A percentile compares a stretch with the other conserved stretches of the same genome.
These are phyloP conservation scores for Drosophila mayaguana DNA, from an alignment of 2,888 invertebrate species.

Conservation along the genomic window DNA sequence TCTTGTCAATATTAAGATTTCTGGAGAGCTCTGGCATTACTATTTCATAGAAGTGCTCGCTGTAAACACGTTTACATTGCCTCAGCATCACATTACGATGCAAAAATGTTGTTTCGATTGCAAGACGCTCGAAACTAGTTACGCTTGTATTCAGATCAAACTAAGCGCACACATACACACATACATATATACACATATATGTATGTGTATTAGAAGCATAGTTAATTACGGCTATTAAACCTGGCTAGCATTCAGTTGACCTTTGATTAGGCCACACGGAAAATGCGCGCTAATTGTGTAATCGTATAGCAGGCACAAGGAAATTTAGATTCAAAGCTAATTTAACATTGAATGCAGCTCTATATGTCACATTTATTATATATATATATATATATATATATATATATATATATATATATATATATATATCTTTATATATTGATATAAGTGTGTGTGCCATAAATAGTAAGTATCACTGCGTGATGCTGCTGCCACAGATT, in stretches of 20 bases:
- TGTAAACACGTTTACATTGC: conserved; percentile 25
- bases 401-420: background rate
- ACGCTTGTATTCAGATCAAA: conserved; percentile 43
- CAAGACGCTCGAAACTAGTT: conserved; percentile 46
- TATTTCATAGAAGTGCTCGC: conserved; percentile 7
- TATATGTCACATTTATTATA: background rate
- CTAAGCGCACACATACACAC: conserved; percentile 2
- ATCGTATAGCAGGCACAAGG: conserved; percentile 38
- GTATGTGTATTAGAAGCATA: conserved; percentile 11
- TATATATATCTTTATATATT: too few species aligned
- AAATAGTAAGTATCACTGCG: background rate
- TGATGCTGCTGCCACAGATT: conserved; percentile 20
- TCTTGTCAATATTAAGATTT: background rate
- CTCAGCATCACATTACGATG: conserved; percentile 59
- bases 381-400: background rate
- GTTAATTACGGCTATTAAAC: conserved; percentile 65
- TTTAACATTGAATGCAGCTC: conserved; percentile 27
- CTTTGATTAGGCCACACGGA: conserved; percentile 53
- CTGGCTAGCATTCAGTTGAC: conserved; percentile 60
- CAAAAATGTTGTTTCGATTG: conserved; percentile 75
- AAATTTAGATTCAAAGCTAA: conserved; percentile 23
- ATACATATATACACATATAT: background rate
- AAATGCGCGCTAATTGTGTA: conserved; percentile 37
- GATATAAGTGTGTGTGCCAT: too few species aligned
- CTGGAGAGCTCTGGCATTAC: conserved; percentile 45